Evolutionary conservation across 2,113 vertebrate species (phyloP), one percentile per base, ranked within the genome.

Genomic region (Bambusicola thoracicus): DNA sequence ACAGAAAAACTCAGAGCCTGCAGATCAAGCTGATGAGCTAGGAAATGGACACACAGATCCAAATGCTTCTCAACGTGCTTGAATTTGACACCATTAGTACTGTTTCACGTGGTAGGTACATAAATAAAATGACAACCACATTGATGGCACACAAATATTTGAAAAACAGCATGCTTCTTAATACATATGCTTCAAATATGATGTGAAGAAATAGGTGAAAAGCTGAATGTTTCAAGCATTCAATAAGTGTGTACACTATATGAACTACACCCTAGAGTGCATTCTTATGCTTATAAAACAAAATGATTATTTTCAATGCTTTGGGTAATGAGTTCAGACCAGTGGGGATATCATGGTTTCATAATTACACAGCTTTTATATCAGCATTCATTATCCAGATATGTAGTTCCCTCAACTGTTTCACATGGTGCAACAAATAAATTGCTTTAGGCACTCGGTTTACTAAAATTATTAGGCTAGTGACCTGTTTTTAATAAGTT

Each of bases 261-360:
- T 24, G 85, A 96, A 97, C 93, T 97, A 85, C 91, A 96, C 94
- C 95, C 96, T 72, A 44, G 95, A 95, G 94, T 96, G 90, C 15
- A 41, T 95, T 97, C 93, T 93, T 90, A 75, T 84, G 85, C 93
- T 96, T 97, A 78, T 95, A 94, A 96, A 96, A 95, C 81, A 91
- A 81, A 93, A 93, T 84, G 56, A 81, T 95, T 96, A 92, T 92
- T 96, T 91, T 94, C 90, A 82, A 5, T 74, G 77, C 89, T 93
- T 94, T 78, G 92, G 84, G 84, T 93, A 94, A 94, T 89, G 78
- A 96, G 62, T 94, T 95, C 92, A 94, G 90, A 82, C 77, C 88
- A 80, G 77, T 76, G 80, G 77, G 94, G 62, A 92, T 94, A 95
- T 61, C 69, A 81, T 55, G 79, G 80, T 88, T 92, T 86, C 84